Evolutionary conservation across 2,113 vertebrate genomes (phyloP).

Genomic region (Caracal caracal): DNA sequence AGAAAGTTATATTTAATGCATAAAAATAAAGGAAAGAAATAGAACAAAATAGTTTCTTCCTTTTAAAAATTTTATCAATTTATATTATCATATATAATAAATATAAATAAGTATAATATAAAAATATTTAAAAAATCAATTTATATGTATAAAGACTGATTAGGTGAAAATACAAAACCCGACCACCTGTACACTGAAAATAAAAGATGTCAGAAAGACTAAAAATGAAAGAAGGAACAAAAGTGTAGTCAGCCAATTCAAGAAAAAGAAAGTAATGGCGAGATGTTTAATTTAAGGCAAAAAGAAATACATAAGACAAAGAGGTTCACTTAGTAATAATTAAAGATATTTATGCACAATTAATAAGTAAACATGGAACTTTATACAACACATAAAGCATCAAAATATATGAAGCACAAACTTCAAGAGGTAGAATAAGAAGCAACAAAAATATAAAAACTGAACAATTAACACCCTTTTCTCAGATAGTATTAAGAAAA

Average conservation of each 20-base stretch:
- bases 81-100: not conserved
- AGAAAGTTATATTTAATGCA: not conserved
- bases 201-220: not conserved
- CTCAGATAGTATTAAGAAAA: not conserved
- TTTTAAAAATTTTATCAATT: not conserved
- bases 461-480: not conserved
- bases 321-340: not conserved
- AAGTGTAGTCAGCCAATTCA: not conserved
- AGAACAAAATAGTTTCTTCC: not conserved
- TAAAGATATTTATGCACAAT: not conserved
- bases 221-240: not conserved
- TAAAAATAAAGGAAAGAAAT: not conserved
- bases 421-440: not conserved
- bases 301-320: not conserved
- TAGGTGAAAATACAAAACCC: not conserved
- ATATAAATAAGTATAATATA: not conserved
- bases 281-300: not conserved
- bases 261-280: not conserved
- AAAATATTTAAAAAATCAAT: not conserved
- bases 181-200: not conserved
- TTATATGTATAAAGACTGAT: not conserved
- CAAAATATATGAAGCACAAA: not conserved
- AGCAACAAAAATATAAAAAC: not conserved
- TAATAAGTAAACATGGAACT: not conserved
- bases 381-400: not conserved